Evolutionary conservation across 2,797 vertebrate species (phyloP).

Genomic region (Eulemur mongoz): DNA sequence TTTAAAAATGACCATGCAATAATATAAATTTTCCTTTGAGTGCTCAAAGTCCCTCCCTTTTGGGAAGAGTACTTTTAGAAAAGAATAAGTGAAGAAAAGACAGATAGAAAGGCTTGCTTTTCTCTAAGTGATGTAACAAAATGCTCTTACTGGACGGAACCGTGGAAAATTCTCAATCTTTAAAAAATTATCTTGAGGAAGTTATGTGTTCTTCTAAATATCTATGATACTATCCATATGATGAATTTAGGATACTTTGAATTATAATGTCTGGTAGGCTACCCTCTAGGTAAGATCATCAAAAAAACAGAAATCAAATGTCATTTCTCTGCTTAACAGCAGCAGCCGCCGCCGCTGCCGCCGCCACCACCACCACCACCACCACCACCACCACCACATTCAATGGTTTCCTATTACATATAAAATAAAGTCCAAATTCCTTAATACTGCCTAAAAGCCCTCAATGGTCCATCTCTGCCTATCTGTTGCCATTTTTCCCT

Average conservation of each 20-base stretch:
- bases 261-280: neutral
- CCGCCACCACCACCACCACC: neutral
- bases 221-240: neutral
- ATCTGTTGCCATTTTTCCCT: neutral
- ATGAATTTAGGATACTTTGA: neutral
- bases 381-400: neutral
- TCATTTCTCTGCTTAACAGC: neutral
- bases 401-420: neutral
- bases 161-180: neutral
- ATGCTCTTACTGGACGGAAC: neutral
- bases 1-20: neutral
- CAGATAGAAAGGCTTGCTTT: neutral
- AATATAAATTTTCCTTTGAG: constrained; percentile 15
- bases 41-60: neutral
- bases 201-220: neutral
- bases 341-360: too few relatives aligned
- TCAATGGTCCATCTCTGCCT: neutral
- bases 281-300: neutral
- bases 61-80: constrained; percentile 1
- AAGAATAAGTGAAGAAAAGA: neutral
- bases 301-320: neutral
- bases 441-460: neutral
- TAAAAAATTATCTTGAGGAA: neutral
- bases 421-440: neutral
- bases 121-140: neutral